Conservation (phyloP, 2,797 vertebrate species). For the Tokudaia tokunoshimensis region DNA sequence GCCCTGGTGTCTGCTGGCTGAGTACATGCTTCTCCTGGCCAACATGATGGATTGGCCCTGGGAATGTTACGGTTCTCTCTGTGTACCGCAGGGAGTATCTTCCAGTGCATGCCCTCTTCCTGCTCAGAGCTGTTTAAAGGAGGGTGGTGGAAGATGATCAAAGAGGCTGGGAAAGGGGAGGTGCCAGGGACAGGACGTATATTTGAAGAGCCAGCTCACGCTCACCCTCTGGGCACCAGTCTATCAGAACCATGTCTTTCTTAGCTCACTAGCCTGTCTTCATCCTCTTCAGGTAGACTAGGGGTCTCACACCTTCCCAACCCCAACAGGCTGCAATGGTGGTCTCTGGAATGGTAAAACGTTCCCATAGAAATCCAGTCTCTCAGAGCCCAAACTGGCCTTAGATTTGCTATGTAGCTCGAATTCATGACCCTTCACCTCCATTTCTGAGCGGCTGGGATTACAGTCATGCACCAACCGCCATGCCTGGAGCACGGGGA, state of each 20-base stretch:
- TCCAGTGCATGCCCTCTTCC: fast-evolving
- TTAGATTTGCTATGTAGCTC: neutral
- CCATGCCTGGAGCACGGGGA: neutral
- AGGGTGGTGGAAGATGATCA: neutral
- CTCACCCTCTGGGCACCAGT: neutral
- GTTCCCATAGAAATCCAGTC: neutral
- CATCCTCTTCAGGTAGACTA: fast-evolving
- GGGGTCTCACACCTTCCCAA: neutral
- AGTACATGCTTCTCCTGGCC: neutral
- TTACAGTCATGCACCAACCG: too few relatives aligned
- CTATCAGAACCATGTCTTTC: neutral
- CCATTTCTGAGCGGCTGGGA: neutral
- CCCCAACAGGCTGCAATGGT: neutral
- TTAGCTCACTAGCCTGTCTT: too few relatives aligned
- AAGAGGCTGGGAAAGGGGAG: neutral
- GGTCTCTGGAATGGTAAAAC: fast-evolving
- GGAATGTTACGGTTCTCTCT: neutral
- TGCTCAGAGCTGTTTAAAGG: neutral
- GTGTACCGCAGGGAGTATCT: fast-evolving
- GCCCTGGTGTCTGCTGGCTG: neutral
- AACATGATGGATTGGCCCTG: neutral
- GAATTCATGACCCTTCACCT: neutral
- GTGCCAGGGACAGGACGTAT: neutral
- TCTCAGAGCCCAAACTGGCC: neutral
- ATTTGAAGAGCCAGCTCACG: too few relatives aligned